Percentiles rank a stretch among this genome's conserved stretches.
Conservation (phyloP, 1,140 invertebrate species). For the Ephestia elutella region DNA sequence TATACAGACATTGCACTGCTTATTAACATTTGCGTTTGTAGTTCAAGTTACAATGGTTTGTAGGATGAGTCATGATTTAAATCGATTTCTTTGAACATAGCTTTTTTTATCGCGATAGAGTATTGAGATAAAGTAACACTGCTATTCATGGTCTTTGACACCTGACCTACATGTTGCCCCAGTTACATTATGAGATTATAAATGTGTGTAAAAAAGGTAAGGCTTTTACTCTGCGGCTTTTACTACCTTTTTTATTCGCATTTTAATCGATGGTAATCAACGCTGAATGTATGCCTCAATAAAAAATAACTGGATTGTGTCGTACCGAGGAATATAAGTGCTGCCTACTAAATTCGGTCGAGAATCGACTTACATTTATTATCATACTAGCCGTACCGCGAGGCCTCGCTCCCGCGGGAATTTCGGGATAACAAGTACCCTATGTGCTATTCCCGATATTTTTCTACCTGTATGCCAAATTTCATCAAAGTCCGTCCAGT, state of each 20-base stretch:
- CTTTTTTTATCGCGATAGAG: slow-evolving; percentile 19
- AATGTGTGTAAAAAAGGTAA: neutral
- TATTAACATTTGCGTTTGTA: neutral
- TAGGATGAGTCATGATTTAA: slow-evolving; percentile 7
- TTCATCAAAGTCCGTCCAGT: too few relatives aligned
- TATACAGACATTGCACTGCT: neutral
- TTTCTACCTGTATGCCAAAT: too few relatives aligned
- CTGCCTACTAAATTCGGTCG: too few relatives aligned
- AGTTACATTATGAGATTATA: neutral
- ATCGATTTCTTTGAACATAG: slow-evolving; percentile 5
- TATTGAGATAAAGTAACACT: slow-evolving; percentile 10
- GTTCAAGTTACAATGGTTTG: neutral
- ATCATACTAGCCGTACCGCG: too few relatives aligned
- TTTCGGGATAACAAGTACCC: too few relatives aligned
- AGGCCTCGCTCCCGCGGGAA: too few relatives aligned
- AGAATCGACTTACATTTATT: too few relatives aligned
- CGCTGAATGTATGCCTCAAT: too few relatives aligned
- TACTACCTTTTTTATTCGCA: too few relatives aligned
- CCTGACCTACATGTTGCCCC: slow-evolving; percentile 11
- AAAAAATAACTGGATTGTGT: neutral
- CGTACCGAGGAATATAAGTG: neutral
- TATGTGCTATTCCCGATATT: too few relatives aligned
- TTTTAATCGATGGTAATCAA: too few relatives aligned
- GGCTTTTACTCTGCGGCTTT: neutral
- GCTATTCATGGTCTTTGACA: slow-evolving; percentile 18